phyloP scores from a whole-genome alignment of 2,113 vertebrate genomes.

The Drymodes brunneopygia region DNA sequence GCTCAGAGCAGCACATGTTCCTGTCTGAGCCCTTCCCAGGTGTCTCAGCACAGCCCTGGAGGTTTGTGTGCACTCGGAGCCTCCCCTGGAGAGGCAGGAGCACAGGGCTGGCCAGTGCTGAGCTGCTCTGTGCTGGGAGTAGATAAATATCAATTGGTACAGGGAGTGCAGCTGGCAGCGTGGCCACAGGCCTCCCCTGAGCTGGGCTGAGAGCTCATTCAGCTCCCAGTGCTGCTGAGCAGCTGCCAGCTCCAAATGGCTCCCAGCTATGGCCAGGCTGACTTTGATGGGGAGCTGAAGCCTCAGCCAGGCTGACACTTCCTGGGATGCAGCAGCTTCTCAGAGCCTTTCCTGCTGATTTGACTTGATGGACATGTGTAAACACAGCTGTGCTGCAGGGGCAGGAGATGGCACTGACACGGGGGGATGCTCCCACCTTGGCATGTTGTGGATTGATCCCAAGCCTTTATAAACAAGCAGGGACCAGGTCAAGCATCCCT shows the following conservation, averaged over 20 bases:
- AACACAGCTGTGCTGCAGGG: not conserved
- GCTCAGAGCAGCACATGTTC: rapidly evolving
- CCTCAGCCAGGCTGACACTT: not conserved
- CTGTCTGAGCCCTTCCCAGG: not conserved
- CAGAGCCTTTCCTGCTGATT: not conserved
- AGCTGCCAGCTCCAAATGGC: constrained; percentile 8
- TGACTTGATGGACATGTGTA: not conserved
- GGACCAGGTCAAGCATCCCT: not conserved
- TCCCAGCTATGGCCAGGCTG: not conserved
- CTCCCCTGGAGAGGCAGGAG: not conserved
- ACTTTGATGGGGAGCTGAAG: not conserved
- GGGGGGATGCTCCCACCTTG: not conserved
- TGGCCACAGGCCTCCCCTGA: not conserved
- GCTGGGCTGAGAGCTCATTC: not conserved
- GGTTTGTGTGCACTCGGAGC: not conserved
- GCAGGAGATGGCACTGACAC: not conserved
- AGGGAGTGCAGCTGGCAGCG: not conserved
- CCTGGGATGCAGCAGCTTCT: not conserved
- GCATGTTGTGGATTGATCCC: not conserved
- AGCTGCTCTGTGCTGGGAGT: not conserved
- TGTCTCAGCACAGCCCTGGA: not conserved
- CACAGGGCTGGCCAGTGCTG: rapidly evolving
- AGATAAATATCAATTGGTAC: not conserved
- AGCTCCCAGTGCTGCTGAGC: not conserved
- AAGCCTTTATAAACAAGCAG: not conserved